Evolutionary conservation across 1,140 invertebrate species (phyloP), one percentile per base, ranked within the genome.

Genomic region (Bactericera cockerelli): DNA sequence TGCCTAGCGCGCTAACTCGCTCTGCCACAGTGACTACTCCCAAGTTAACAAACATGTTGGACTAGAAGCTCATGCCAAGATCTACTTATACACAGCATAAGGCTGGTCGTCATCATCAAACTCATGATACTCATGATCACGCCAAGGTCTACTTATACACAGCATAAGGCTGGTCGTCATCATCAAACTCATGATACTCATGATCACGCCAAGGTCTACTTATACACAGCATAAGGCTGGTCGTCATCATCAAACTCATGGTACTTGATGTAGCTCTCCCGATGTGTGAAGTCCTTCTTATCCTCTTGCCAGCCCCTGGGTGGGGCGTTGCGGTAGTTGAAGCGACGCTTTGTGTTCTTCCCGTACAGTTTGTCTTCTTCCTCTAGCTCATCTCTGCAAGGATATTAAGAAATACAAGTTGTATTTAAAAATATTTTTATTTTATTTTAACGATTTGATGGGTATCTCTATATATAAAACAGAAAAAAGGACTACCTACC

Each of bases 281-380:
- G 81, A 63, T 86, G 79, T 8, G 83, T 81, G 60, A 87, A 89
- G 70, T 91, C 88, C 72, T 81, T 83, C 65, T 79, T 86, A 59
- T 81, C 85, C 69, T 89, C 84, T 67, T 85, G 78, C 74, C 81
- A 83, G 31, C 89, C 88, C 74, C 88, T 77, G 1, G 80, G 75
- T 16, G 83, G 84, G 59, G 86, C 84, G 67, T 84, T 79, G 1
- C 81, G 74, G 67, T 91, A 91, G 66, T 88, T 76, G 68, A 89
- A 93, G 14, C 73, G 75, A 26, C 60, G 11, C 56, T 73, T 75
- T 13, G 79, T 66, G 2, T 76, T 73, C 70, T 82, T 79, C 53
- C 88, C 88, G 74, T 80, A 90, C 1, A 87, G 60, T 69, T 84
- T 71, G 65, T 76, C 77, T 49, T 77, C 70, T 68, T 75, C 76